Evolutionary conservation across 2,797 vertebrate species (phyloP).

Genomic region (Amazona ochrocephala): DNA sequence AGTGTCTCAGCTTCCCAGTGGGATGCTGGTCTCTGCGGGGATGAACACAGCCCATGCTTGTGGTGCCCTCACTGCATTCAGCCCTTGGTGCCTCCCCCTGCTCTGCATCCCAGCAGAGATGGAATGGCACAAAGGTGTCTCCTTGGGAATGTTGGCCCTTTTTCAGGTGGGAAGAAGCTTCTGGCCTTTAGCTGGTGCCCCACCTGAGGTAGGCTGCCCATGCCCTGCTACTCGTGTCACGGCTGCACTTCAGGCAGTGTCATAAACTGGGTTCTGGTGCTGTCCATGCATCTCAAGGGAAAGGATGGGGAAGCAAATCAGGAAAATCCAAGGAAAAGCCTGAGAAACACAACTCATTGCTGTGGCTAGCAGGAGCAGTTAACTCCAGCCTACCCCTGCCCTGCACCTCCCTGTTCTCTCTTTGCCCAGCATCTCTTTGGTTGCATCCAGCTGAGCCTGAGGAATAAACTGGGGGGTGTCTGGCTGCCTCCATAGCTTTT

Average conservation of each 20-base stretch:
- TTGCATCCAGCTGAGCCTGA: background rate
- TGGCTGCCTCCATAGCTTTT: background rate
- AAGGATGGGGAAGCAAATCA: background rate
- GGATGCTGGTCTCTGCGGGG: background rate
- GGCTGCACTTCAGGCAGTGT: background rate
- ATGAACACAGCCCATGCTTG: background rate
- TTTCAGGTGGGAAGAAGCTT: background rate
- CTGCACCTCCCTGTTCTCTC: background rate
- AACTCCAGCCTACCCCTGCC: background rate
- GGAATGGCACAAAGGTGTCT: background rate
- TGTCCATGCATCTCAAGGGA: background rate
- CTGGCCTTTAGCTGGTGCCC: background rate
- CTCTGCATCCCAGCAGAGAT: background rate
- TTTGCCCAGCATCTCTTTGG: background rate
- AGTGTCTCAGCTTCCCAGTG: background rate
- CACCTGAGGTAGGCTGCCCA: background rate
- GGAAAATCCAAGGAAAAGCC: accelerated
- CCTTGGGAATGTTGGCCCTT: background rate
- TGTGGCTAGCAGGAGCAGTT: background rate
- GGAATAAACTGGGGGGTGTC: background rate
- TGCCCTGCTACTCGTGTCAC: background rate
- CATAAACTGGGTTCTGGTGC: background rate
- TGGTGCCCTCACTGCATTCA: background rate
- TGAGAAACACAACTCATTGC: background rate
- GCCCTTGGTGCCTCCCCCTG: background rate